A percentile compares a stretch with the other conserved stretches of the same genome.
Evolutionary conservation across 2,888 invertebrate species (phyloP).

Genomic region (Chromoteleia sp.): DNA sequence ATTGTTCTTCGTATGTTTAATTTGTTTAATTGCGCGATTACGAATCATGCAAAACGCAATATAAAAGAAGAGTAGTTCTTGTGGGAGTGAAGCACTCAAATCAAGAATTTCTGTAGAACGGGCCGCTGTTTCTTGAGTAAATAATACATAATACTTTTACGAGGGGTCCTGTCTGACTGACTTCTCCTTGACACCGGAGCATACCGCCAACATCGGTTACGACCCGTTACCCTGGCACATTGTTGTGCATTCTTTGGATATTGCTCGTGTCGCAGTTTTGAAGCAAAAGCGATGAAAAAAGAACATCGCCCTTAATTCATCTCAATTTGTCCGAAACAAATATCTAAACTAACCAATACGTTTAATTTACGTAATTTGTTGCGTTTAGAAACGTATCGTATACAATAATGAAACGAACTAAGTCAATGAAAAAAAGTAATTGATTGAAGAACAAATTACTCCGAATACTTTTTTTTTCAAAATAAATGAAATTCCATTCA

Average conservation of each 20-base stretch:
- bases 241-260: constrained; percentile 72
- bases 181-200: constrained; percentile 75
- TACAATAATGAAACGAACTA: no score
- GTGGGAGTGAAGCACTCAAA: constrained; percentile 46
- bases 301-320: constrained; percentile 38
- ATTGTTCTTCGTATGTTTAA: not conserved
- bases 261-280: constrained; percentile 70
- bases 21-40: constrained; percentile 38
- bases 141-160: constrained; percentile 72
- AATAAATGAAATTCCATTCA: no score
- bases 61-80: constrained; percentile 35
- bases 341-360: constrained; percentile 6
- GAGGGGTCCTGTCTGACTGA: constrained; percentile 68
- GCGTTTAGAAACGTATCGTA: not conserved
- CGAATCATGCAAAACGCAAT: constrained; percentile 40
- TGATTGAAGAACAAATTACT: no score
- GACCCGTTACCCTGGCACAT: constrained; percentile 71
- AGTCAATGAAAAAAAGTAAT: no score
- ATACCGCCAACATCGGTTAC: constrained; percentile 75
- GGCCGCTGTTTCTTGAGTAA: constrained; percentile 67
- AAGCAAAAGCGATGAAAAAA: constrained; percentile 35
- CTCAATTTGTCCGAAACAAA: constrained; percentile 38
- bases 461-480: no score
- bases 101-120: constrained; percentile 57
- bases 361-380: constrained; percentile 7